Evolutionary conservation across 2,888 invertebrate species (phyloP).

Genomic region (Phaedon cochleariae): DNA sequence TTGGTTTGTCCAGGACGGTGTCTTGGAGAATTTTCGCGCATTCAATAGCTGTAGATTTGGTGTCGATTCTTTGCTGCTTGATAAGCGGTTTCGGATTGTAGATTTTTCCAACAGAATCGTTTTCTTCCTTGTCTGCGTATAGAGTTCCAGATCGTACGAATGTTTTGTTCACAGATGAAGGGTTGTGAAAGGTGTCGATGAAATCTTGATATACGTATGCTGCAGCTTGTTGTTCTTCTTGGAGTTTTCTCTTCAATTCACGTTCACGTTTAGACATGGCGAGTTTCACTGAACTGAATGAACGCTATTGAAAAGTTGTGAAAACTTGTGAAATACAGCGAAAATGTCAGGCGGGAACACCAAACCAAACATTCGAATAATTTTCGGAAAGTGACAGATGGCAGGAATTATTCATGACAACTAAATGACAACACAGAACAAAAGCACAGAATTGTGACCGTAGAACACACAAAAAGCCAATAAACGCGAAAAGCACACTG

Average conservation of each 20-base stretch:
- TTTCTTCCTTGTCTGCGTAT: slow-evolving; percentile 86
- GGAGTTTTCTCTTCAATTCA: slow-evolving; percentile 54
- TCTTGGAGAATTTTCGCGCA: slow-evolving; percentile 71
- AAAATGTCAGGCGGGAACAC: background rate
- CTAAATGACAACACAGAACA: no score
- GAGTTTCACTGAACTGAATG: background rate
- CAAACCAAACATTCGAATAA: slow-evolving; percentile 11
- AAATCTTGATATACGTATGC: slow-evolving; percentile 95
- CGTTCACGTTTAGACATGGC: slow-evolving; percentile 27
- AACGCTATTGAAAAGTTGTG: background rate
- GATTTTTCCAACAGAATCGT: slow-evolving; percentile 80
- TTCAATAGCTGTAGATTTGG: slow-evolving; percentile 72
- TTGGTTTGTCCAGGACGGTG: slow-evolving; percentile 65
- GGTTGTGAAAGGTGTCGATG: slow-evolving; percentile 90
- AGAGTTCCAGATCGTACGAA: slow-evolving; percentile 88
- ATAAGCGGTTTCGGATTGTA: slow-evolving; percentile 88
- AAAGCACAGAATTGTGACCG: no score
- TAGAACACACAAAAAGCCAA: no score
- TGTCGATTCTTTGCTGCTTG: slow-evolving; percentile 59
- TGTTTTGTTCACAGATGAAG: slow-evolving; percentile 66
- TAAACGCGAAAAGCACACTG: no score
- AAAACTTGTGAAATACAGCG: slow-evolving; percentile 10
- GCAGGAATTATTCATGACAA: no score
- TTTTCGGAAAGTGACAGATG: background rate
- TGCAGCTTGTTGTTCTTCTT: slow-evolving; percentile 87